These are phyloP conservation scores for Agrotis exclamationis DNA, from an alignment of 2,888 invertebrate species.

Conservation along the genomic window DNA sequence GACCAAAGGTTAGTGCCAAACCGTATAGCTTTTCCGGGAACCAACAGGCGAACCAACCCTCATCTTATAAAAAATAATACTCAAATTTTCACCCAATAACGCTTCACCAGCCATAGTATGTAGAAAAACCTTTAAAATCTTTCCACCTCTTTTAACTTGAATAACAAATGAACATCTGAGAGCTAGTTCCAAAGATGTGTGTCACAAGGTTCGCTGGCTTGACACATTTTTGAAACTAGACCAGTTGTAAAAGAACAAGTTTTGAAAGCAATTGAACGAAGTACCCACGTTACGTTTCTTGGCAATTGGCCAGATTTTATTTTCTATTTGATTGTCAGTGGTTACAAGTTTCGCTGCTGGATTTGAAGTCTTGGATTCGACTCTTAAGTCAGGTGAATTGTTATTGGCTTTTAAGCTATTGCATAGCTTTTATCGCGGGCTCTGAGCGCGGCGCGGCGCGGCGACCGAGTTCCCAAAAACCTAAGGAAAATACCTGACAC, in stretches of 20 bases:
- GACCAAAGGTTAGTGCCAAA: too few relatives aligned
- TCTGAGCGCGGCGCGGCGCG: too few relatives aligned
- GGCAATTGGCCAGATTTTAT: slow-evolving; percentile 39
- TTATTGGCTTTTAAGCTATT: background rate
- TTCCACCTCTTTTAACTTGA: slow-evolving; percentile 13
- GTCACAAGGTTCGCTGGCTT: slow-evolving; percentile 30
- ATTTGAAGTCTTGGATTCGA: background rate
- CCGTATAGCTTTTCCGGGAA: too few relatives aligned
- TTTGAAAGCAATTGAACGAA: slow-evolving; percentile 39
- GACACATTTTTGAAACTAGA: slow-evolving; percentile 50
- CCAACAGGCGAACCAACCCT: too few relatives aligned
- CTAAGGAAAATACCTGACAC: too few relatives aligned
- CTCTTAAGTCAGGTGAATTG: background rate
- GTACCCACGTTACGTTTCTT: slow-evolving; percentile 4
- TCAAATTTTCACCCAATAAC: too few relatives aligned
- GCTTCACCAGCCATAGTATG: too few relatives aligned
- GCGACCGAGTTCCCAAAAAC: too few relatives aligned
- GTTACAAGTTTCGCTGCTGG: background rate
- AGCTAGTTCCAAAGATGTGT: slow-evolving; percentile 24
- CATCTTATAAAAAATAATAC: too few relatives aligned
- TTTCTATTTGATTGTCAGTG: slow-evolving; percentile 25
- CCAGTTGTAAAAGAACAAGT: slow-evolving; percentile 49
- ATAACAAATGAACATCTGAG: slow-evolving; percentile 33
- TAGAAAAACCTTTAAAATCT: background rate
- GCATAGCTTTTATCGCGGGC: too few relatives aligned